Evolutionary conservation across 2,797 vertebrate genomes (phyloP).

Genomic region (Fundulus diaphanus): DNA sequence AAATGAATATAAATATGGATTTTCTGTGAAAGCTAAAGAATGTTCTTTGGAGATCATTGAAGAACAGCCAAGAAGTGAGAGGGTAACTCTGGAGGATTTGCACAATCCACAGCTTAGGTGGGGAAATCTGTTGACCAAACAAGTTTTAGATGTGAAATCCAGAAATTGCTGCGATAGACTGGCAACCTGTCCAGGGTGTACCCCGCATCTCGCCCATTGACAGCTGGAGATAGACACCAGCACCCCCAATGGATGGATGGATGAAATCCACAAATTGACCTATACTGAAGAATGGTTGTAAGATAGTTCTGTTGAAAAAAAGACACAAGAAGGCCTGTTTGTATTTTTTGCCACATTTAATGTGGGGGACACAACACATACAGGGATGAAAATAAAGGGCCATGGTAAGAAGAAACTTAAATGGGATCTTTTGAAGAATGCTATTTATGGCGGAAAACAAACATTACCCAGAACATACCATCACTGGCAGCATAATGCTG

Average conservation of each 20-base stretch:
- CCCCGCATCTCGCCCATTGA: too few relatives aligned
- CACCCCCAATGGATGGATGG: too few relatives aligned
- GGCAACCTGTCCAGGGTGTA: too few relatives aligned
- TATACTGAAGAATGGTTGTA: not conserved
- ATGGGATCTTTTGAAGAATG: not conserved
- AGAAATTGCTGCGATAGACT: too few relatives aligned
- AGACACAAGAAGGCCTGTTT: not conserved
- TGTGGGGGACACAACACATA: not conserved
- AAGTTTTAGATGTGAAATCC: not conserved
- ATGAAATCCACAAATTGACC: not conserved
- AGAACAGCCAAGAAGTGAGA: not conserved
- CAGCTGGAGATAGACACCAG: too few relatives aligned
- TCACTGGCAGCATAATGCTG: not conserved
- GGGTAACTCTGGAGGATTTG: not conserved
- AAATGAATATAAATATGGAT: too few relatives aligned
- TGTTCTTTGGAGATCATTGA: not conserved
- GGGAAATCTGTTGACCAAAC: not conserved
- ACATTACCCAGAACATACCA: not conserved
- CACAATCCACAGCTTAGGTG: not conserved
- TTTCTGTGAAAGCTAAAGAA: too few relatives aligned
- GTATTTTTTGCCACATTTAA: not conserved
- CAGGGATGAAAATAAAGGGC: not conserved
- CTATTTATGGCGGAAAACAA: not conserved
- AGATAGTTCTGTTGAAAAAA: not conserved
- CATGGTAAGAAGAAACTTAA: not conserved